A percentile compares a stretch with the other conserved stretches of the same genome.
These are phyloP conservation scores for Ibidorhyncha struthersii DNA, from an alignment of 2,113 vertebrate genomes.

Conservation along the genomic window DNA sequence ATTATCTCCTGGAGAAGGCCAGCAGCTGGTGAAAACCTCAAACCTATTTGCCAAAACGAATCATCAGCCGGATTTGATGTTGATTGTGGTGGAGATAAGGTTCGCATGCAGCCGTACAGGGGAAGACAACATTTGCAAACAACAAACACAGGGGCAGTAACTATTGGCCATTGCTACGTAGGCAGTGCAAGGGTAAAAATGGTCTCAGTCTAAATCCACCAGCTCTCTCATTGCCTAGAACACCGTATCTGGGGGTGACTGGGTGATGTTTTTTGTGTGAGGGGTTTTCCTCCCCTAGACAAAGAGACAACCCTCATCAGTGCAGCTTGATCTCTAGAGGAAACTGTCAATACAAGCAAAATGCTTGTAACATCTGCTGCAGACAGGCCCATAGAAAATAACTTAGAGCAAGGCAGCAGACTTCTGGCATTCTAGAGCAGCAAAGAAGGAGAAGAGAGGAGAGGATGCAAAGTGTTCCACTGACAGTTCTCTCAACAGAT, in stretches of 20 bases:
- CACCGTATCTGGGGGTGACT: fast-evolving
- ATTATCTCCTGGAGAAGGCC: not conserved
- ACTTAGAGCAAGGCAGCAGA: not conserved
- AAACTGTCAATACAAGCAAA: not conserved
- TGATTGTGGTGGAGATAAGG: not conserved
- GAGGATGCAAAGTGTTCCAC: not conserved
- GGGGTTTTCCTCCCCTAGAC: not conserved
- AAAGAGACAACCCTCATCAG: not conserved
- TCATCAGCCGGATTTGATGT: not conserved
- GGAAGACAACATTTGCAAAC: not conserved
- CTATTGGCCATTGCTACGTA: not conserved
- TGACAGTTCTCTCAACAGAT: not conserved
- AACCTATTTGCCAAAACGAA: not conserved
- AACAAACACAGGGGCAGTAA: not conserved
- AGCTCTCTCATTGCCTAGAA: not conserved
- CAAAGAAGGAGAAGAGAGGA: not conserved
- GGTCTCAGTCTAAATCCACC: not conserved
- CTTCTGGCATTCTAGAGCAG: not conserved
- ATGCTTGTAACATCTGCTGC: not conserved
- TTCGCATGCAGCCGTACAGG: not conserved
- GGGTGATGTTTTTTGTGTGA: not conserved
- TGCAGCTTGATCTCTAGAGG: not conserved
- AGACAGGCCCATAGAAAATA: not conserved
- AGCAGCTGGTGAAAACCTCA: not conserved
- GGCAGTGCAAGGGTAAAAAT: not conserved